phyloP scores from a whole-genome alignment of 2,888 invertebrate genomes.

The Sepioteuthis lessoniana region DNA sequence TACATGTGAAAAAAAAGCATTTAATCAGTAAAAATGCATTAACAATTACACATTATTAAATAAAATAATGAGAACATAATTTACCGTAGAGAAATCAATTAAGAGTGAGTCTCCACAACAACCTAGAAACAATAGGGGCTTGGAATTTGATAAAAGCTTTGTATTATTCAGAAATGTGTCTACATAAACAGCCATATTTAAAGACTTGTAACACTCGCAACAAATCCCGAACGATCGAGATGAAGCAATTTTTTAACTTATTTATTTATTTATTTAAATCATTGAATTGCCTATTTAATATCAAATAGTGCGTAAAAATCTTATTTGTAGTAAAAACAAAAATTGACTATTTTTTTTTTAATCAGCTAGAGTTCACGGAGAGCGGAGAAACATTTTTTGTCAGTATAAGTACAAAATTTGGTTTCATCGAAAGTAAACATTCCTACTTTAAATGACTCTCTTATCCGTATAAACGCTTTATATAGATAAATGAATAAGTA shows the following conservation, averaged over 20 bases:
- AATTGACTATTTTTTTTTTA: no score
- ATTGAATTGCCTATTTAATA: background rate
- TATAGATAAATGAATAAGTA: no score
- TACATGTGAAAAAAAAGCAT: background rate
- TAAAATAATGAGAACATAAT: background rate
- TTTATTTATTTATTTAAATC: background rate
- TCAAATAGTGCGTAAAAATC: background rate
- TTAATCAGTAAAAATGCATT: background rate
- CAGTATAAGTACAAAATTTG: no score
- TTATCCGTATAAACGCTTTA: no score
- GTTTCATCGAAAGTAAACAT: no score
- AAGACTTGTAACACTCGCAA: background rate
- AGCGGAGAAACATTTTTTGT: no score
- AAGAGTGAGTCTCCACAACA: background rate
- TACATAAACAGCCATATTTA: background rate
- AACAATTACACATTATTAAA: background rate
- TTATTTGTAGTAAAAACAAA: no score
- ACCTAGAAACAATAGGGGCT: background rate
- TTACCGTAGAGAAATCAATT: background rate
- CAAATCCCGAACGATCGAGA: background rate
- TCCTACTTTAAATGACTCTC: no score
- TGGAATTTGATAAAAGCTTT: background rate
- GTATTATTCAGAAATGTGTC: background rate
- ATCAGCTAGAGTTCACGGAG: no score
- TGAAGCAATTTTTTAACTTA: background rate